Evolutionary conservation across 2,888 invertebrate genomes (phyloP).

Genomic region (Timema podura): DNA sequence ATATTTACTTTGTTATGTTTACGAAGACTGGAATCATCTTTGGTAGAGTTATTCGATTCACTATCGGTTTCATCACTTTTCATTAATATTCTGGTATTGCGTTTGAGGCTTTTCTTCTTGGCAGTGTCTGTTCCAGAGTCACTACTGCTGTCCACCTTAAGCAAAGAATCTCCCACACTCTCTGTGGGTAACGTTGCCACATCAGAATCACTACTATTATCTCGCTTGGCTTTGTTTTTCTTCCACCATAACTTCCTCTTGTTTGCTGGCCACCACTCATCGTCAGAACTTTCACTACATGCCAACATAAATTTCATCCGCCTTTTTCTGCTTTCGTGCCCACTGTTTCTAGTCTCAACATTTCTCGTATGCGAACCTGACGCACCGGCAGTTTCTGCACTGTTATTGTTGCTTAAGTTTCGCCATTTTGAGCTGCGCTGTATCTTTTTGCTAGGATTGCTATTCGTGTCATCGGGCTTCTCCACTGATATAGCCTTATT

Average conservation of each 20-base stretch:
- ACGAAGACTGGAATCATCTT: too few relatives aligned
- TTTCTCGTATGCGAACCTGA: neutral
- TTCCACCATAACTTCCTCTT: conserved; percentile 11
- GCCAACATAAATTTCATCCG: conserved; percentile 21
- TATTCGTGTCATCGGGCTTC: neutral
- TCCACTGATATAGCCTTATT: neutral
- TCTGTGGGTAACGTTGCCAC: too few relatives aligned
- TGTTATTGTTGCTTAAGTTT: conserved; percentile 3
- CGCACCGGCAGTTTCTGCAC: conserved; percentile 10
- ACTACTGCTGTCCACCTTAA: too few relatives aligned
- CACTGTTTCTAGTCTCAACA: too few relatives aligned
- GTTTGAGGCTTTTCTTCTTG: conserved; percentile 19
- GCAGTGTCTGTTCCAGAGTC: too few relatives aligned
- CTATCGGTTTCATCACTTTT: conserved; percentile 15
- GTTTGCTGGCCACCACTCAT: conserved; percentile 11
- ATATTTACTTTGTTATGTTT: too few relatives aligned
- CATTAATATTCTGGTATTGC: neutral
- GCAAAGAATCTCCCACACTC: too few relatives aligned
- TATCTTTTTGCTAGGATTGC: neutral
- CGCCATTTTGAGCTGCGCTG: conserved; percentile 10
- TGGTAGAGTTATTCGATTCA: conserved; percentile 3
- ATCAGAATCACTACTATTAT: conserved; percentile 15
- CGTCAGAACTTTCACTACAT: conserved; percentile 25
- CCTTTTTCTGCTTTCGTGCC: conserved; percentile 13
- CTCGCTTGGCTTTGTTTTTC: neutral